phyloP scores from a whole-genome alignment of 2,113 vertebrate genomes.

The Galbula dea region DNA sequence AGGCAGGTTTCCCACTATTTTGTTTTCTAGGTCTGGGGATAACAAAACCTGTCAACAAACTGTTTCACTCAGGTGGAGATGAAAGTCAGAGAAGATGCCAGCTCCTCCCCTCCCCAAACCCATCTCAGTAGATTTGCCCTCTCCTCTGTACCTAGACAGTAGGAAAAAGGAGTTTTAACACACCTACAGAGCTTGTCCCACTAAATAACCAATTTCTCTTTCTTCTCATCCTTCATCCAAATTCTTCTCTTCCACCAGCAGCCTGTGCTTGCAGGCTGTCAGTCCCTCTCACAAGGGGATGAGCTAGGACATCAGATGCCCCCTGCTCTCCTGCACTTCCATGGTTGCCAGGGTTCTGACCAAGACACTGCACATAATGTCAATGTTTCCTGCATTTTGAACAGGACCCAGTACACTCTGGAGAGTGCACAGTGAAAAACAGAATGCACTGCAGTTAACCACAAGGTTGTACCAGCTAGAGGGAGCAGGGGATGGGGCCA shows the following conservation, averaged over 20 bases:
- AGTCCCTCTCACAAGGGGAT: not conserved
- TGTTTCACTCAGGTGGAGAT: not conserved
- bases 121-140: not conserved
- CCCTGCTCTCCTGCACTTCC: not conserved
- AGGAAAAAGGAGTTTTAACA: not conserved
- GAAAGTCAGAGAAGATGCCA: not conserved
- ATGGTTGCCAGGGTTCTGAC: not conserved
- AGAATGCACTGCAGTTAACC: rapidly evolving
- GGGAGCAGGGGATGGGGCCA: rapidly evolving
- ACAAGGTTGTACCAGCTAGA: not conserved
- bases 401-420: not conserved
- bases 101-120: not conserved
- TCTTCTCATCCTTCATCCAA: not conserved
- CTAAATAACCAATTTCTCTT: not conserved
- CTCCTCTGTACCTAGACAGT: not conserved
- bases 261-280: not conserved
- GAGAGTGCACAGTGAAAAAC: not conserved
- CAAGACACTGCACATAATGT: rapidly evolving
- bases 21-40: not conserved
- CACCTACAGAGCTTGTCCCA: not conserved
- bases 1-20: not conserved
- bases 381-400: not conserved
- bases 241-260: not conserved
- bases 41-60: not conserved
- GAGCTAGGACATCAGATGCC: not conserved